Evolutionary conservation across 2,888 invertebrate genomes (phyloP).

Genomic region (Drosophila aldrichi): DNA sequence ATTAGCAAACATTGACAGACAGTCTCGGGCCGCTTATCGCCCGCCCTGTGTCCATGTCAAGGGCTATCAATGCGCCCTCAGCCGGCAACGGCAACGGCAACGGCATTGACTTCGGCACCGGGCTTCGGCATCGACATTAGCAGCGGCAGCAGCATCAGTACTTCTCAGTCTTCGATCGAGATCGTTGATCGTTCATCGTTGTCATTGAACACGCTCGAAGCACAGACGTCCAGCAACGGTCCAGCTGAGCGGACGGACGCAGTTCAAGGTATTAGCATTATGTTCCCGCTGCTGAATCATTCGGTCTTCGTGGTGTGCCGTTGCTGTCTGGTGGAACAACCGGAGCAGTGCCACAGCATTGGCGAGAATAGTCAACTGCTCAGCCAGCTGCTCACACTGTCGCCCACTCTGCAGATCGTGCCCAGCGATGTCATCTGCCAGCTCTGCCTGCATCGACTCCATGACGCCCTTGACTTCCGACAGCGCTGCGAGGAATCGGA

Average conservation of each 20-base stretch:
- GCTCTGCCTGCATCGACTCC: slow-evolving; percentile 64
- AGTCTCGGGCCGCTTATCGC: slow-evolving; percentile 37
- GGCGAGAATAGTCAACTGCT: slow-evolving; percentile 53
- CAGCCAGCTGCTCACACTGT: slow-evolving; percentile 59
- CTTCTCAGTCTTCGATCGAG: slow-evolving; percentile 20
- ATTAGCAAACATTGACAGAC: slow-evolving; percentile 65
- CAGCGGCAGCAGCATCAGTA: slow-evolving; percentile 18
- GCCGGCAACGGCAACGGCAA: slow-evolving; percentile 9
- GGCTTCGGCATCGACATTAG: slow-evolving; percentile 7
- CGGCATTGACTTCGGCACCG: neutral
- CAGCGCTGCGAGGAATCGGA: slow-evolving; percentile 72
- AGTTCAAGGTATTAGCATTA: slow-evolving; percentile 47
- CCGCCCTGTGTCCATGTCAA: slow-evolving; percentile 58
- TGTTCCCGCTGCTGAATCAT: slow-evolving; percentile 67
- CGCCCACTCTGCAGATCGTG: slow-evolving; percentile 57
- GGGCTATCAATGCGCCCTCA: slow-evolving; percentile 71
- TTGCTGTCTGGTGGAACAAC: slow-evolving; percentile 77
- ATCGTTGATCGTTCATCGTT: slow-evolving; percentile 6
- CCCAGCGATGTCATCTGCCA: slow-evolving; percentile 75
- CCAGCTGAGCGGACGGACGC: slow-evolving; percentile 51
- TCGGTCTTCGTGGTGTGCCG: slow-evolving; percentile 66
- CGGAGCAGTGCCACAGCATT: slow-evolving; percentile 61
- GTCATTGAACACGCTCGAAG: slow-evolving; percentile 34
- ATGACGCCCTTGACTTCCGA: slow-evolving; percentile 71
- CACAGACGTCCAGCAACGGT: slow-evolving; percentile 66